Percentiles rank a stretch among this genome's conserved stretches.
phyloP scores from a whole-genome alignment of 2,113 vertebrate genomes.

The Helogale parvula region DNA sequence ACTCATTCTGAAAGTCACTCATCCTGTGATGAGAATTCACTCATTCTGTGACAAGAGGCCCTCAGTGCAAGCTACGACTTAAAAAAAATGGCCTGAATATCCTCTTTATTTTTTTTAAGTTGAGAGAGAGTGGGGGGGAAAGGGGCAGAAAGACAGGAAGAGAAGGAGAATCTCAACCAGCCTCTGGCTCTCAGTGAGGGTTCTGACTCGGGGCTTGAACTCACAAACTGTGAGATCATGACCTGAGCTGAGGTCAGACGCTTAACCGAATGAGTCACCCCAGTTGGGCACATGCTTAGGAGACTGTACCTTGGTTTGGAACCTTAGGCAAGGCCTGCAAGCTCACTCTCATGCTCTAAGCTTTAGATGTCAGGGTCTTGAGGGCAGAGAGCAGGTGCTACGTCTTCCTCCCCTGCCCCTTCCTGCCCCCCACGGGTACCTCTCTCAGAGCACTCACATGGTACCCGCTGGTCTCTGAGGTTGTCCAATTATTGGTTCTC shows the following conservation, averaged over 20 bases:
- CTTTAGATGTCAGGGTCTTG: not conserved
- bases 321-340: not conserved
- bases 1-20: too few species aligned
- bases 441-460: not conserved
- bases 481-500: not conserved
- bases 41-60: not conserved
- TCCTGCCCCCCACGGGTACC: too few species aligned
- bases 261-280: too few species aligned
- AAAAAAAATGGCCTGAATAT: not conserved
- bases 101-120: not conserved
- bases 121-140: too few species aligned
- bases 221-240: too few species aligned
- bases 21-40: not conserved
- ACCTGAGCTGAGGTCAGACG: too few species aligned
- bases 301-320: not conserved
- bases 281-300: not conserved
- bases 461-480: not conserved
- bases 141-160: too few species aligned
- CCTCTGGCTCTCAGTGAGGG: too few species aligned
- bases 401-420: not conserved
- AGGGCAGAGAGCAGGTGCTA: not conserved
- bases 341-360: rapidly evolving
- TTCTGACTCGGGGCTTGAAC: too few species aligned
- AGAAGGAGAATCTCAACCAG: too few species aligned
- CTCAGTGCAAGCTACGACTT: not conserved